Evolutionary conservation across 2,888 invertebrate species (phyloP), one percentile per base, ranked within the genome.

Genomic region (Bombylius discolor): DNA sequence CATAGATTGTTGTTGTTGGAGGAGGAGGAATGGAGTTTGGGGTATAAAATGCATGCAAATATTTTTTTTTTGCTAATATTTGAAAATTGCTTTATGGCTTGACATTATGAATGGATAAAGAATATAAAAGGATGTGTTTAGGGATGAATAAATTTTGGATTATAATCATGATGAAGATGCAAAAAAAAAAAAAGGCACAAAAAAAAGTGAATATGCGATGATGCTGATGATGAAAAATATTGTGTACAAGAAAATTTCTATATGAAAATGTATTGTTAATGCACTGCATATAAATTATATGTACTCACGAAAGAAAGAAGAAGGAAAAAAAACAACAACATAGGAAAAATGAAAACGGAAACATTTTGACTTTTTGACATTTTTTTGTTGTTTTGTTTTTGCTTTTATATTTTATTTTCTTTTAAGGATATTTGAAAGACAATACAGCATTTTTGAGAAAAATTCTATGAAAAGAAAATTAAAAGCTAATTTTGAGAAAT

Each of bases 71-170:
- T 36, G 54, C 36, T 55, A 55, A 55, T 55, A 47, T 55, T 50
- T 39, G 33, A 47, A 55, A 55, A 55, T 55, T 55, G 50, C 49
- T 55, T 51, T 55, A 50, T 50, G 50, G 14, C 39, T 47, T 51
- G 50, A 55, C 55, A 55, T 55, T 55, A 50, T 50, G 54, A 55
- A 50, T 55, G 54, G 46, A 55, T 55, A 49, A 23, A 47, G 46
- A 39, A 55, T 51, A 55, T 42, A 11, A 42, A 54, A 51, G 50
- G 55, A 50, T 47, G 34, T 55, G 46, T 34, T 51, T 47, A 45
- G 50, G 55, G 50, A 55, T 55, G 55, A 55, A 55, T 55, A 55
- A 55, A 55, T 55, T 51, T 51, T 33, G 33, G 6, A 46, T 33
- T 36, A 31, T 14, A 31, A 31, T 44, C 14, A 46, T n/a, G 39